phyloP scores from a whole-genome alignment of 92 coral and sea anemone genomes.

The Epizoanthus fatuus region DNA sequence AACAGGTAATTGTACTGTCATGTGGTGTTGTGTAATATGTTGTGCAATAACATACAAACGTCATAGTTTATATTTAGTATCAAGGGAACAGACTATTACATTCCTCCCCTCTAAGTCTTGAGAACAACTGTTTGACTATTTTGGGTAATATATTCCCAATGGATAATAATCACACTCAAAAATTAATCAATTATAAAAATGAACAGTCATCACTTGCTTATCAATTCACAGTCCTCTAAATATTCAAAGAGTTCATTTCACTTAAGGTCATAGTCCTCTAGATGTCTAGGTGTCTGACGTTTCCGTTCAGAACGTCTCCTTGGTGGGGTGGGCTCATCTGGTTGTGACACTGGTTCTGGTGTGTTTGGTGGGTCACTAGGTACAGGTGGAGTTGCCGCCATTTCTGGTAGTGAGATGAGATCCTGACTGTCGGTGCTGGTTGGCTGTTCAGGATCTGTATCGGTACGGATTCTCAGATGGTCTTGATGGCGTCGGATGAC shows the following conservation, averaged over 20 bases:
- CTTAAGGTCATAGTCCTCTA: constrained; percentile 22
- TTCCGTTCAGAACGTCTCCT: constrained; percentile 29
- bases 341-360: constrained; percentile 1
- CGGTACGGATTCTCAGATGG: constrained; percentile 48
- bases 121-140: too few species aligned
- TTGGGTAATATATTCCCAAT: too few species aligned
- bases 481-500: constrained; percentile 62
- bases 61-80: too few species aligned
- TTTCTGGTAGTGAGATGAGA: background rate
- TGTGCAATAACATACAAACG: too few species aligned
- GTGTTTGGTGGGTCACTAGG: constrained; percentile 5
- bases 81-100: background rate
- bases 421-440: background rate
- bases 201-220: too few species aligned
- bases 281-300: constrained; percentile 13
- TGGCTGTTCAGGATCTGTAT: background rate
- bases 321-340: constrained; percentile 4
- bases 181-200: too few species aligned
- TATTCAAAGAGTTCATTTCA: too few species aligned
- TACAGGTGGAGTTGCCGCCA: background rate
- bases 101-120: background rate
- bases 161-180: too few species aligned
- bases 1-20: background rate
- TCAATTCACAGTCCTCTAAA: too few species aligned
- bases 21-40: background rate